Conservation (phyloP, 2,797 vertebrate species). For the Characodon lateralis region DNA sequence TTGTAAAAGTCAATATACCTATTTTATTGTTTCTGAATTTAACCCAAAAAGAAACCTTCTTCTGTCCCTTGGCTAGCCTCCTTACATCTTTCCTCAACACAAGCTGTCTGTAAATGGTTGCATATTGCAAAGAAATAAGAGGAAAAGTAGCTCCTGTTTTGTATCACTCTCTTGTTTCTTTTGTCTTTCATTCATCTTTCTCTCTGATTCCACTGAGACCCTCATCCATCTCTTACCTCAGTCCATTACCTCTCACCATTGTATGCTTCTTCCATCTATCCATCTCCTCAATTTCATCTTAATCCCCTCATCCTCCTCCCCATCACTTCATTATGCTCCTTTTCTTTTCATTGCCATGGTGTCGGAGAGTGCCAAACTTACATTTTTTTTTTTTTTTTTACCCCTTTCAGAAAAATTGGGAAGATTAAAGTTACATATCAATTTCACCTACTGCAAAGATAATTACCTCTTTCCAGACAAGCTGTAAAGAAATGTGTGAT, state of each 20-base stretch:
- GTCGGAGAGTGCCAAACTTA: constrained; percentile 13
- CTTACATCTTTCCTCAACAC: constrained; percentile 21
- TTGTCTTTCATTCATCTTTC: constrained; percentile 59
- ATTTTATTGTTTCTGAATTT: constrained; percentile 2
- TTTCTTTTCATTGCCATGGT: constrained; percentile 18
- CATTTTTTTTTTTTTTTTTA: neutral
- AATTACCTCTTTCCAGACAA: neutral
- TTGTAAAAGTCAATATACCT: constrained; percentile 1
- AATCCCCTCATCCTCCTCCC: constrained; percentile 40
- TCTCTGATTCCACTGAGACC: constrained; percentile 60
- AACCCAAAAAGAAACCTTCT: neutral
- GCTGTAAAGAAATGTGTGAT: neutral
- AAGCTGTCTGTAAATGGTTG: constrained; percentile 24
- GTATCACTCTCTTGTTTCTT: constrained; percentile 51
- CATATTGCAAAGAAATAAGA: constrained; percentile 30
- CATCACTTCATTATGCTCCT: constrained; percentile 31
- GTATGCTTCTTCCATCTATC: constrained; percentile 45
- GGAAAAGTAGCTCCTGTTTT: constrained; percentile 56
- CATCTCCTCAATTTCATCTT: constrained; percentile 54
- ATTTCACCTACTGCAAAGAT: neutral
- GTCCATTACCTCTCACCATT: constrained; percentile 68
- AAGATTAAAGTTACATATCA: neutral
- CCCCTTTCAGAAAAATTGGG: too few species aligned
- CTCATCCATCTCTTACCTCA: constrained; percentile 67
- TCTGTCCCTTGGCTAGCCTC: neutral